Evolutionary conservation across 1,140 invertebrate genomes (phyloP), one percentile per base, ranked within the genome.

Genomic region (Hesperophylax magnus): DNA sequence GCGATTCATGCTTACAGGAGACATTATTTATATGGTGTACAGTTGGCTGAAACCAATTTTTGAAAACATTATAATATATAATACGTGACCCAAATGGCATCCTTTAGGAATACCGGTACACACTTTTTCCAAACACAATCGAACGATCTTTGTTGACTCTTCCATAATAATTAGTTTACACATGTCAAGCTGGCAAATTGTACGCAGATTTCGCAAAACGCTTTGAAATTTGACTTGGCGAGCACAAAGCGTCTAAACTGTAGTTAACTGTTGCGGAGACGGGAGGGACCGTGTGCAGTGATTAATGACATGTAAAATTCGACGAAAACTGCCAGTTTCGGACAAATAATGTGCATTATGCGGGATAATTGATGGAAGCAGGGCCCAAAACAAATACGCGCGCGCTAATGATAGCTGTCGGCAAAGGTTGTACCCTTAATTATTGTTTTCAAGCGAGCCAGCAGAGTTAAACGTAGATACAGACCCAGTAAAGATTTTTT

Each of bases 271-370:
- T 47, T 47, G 11, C 39, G 58, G 17, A 54, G 47, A 52, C 22
- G 15, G 11, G 39, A 47, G 27, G 47, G 63, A 69, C 31, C 34
- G 53, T 47, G 27, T 22, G 4, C 22, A 11, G 56, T 78, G 81
- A 82, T 78, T 79, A 53, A 82, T 82, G 81, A 79, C 63, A 63
- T 79, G 31, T 77, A 53, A 71, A 78, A 78, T 82, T 82, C 67
- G 71, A 15, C 47, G 77, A 80, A 71, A 80, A 52, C 60, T 63
- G 60, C 8, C 54, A 39, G 69, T 34, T 76, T 52, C 67, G 71
- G 79, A 61, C 79, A 80, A 80, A 80, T 47, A 47, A 14, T 80
- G 71, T 71, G 61, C 54, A 54, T 67, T 72, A 56, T 79, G 67
- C 39, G 27, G 58, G 79, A 65, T 82, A 78, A 82, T 82, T 78